A percentile compares a stretch with the other conserved stretches of the same genome.
Conservation (phyloP, 2,797 vertebrate genomes). For the Tarsius wallacei region DNA sequence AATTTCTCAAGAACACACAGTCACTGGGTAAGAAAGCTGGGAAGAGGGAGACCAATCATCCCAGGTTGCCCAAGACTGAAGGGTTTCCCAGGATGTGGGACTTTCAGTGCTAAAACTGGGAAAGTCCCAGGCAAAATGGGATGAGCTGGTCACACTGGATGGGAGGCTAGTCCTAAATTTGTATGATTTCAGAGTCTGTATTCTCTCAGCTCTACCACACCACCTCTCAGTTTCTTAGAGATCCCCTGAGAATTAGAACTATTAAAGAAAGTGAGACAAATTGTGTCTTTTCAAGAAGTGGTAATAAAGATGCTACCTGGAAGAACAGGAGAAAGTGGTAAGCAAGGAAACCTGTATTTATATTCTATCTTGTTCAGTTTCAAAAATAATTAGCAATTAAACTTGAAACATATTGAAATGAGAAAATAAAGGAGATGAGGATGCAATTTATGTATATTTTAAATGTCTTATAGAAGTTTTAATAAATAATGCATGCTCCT, state of each 20-base stretch:
- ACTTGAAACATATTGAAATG: slow-evolving; percentile 58
- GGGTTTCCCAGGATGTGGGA: background rate
- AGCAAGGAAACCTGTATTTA: slow-evolving; percentile 49
- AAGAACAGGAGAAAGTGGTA: background rate
- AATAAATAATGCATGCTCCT: slow-evolving; percentile 69
- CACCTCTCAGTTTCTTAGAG: background rate
- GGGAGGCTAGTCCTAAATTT: background rate
- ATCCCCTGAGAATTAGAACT: background rate
- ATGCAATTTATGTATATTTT: slow-evolving; percentile 20
- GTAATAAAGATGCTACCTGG: background rate
- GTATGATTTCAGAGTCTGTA: background rate
- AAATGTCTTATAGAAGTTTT: slow-evolving; percentile 64
- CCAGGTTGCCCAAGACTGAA: background rate
- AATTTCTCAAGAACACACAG: background rate
- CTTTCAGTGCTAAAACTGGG: background rate
- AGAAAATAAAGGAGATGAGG: slow-evolving; percentile 41
- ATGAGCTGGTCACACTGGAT: fast-evolving
- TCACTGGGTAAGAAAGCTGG: background rate
- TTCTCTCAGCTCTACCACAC: fast-evolving
- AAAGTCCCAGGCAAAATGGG: background rate
- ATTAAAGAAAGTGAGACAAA: background rate
- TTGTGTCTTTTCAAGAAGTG: background rate
- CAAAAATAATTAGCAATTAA: slow-evolving; percentile 72
- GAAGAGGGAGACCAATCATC: background rate
- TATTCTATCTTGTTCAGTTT: slow-evolving; percentile 42